Evolutionary conservation across 2,797 vertebrate species (phyloP), one percentile per base, ranked within the genome.

Genomic region (Bradypodion ventrale): DNA sequence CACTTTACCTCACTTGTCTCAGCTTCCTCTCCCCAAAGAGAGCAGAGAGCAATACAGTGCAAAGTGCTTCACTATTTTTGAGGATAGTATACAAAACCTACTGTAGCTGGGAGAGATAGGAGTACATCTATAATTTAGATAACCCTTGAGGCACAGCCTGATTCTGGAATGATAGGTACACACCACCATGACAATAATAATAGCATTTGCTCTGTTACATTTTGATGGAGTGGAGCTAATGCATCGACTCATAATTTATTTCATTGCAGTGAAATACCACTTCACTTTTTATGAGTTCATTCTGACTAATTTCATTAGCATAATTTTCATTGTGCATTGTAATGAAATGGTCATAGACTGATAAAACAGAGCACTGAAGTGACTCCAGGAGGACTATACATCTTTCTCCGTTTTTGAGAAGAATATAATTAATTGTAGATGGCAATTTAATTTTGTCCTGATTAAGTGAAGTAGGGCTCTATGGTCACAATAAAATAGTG

Each of bases 201-300:
- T 69, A 40, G 72, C 49, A 69, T 80, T 75, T 85, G 91, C 93
- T 92, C 82, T 93, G 73, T 83, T 88, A n/a, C 83, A 85, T 91
- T 82, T 89, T 90, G 89, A 92, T 93, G 82, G 83, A 92, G 65
- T 87, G 82, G 82, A 91, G 85, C 73, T 90, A 94, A 92, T 94
- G 92, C 89, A 89, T 94, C 90, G 95, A 92, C 70, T 93, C 90
- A 89, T 80, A 84, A 90, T 94, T 93, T 92, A 88, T 92, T 93
- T 86, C 81, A 59, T 79, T 88, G 88, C 37, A 91, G 74, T 77
- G 59, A 86, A 68, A 85, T 85, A 85, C 59, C 87, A 77, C 93
- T 93, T 93, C 65, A 87, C 74, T 91, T 78, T 89, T 89, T 72
- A 86, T 93, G 90, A 93, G 76, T 78, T 94, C 87, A 91, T 40